Evolutionary conservation across 2,888 invertebrate species (phyloP).

Genomic region (Rotaria macrura): DNA sequence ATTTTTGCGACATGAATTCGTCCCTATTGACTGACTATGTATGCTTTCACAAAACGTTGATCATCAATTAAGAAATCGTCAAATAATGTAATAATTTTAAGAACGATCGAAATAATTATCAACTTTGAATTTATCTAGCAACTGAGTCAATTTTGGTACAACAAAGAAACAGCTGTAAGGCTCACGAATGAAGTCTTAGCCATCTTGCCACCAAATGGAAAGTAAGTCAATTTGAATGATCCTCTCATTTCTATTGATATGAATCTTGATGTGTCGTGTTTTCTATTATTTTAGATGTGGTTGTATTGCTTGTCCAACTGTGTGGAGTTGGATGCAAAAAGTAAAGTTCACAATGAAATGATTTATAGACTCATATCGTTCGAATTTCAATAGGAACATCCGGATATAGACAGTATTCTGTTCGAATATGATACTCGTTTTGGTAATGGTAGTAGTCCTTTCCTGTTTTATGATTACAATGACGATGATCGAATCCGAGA

Average conservation of each 20-base stretch:
- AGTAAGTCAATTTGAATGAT: constrained; percentile 37
- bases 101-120: too few species aligned
- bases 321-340: constrained; percentile 57
- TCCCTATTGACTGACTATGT: too few species aligned
- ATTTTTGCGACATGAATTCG: too few species aligned
- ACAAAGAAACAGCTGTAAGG: constrained; percentile 63
- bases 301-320: constrained; percentile 74
- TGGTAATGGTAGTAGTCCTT: constrained; percentile 63
- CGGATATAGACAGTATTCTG: constrained; percentile 36
- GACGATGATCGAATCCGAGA: constrained; percentile 49
- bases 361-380: background rate
- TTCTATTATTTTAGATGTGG: constrained; percentile 56
- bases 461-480: constrained; percentile 77
- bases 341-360: constrained; percentile 36
- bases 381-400: background rate
- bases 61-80: too few species aligned
- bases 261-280: background rate
- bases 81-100: too few species aligned
- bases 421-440: constrained; percentile 79
- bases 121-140: background rate
- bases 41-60: too few species aligned
- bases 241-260: too few species aligned
- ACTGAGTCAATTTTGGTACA: constrained; percentile 95
- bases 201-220: constrained; percentile 55
- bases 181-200: constrained; percentile 62